Conservation (phyloP, 2,888 invertebrate genomes). For the Polyommatus iphigenia region DNA sequence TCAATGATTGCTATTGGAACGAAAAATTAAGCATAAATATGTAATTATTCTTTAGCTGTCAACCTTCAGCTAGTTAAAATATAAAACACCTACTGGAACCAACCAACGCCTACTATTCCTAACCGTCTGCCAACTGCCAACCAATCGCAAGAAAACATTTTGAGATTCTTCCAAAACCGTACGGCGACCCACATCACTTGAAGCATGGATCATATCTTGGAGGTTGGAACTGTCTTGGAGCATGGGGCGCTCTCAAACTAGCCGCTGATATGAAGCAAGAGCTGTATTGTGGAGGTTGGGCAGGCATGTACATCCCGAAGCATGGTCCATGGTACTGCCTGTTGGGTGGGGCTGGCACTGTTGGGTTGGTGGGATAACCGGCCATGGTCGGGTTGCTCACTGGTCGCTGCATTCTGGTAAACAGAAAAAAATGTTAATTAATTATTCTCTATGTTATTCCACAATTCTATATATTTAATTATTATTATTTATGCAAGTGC, state of each 20-base stretch:
- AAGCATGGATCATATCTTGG: conserved; percentile 45
- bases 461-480: no score
- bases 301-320: conserved; percentile 40
- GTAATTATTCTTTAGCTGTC: no score
- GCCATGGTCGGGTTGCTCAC: conserved; percentile 47
- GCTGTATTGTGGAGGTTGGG: conserved; percentile 48
- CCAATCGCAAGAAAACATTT: background rate
- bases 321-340: conserved; percentile 40
- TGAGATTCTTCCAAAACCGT: conserved; percentile 40
- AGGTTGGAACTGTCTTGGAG: conserved; percentile 39
- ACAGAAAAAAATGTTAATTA: conserved; percentile 30
- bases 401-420: conserved; percentile 64
- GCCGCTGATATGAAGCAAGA: conserved; percentile 58
- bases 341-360: conserved; percentile 22
- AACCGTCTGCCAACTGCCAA: background rate
- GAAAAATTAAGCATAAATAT: no score
- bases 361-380: conserved; percentile 34
- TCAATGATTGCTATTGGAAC: no score
- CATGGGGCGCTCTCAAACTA: conserved; percentile 47
- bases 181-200: conserved; percentile 36
- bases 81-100: background rate
- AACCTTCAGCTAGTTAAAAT: background rate
- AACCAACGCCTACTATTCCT: background rate
- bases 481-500: no score
- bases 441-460: no score